These are phyloP conservation scores for Eufriesea mexicana DNA, from an alignment of 1,140 invertebrate genomes.

Conservation along the genomic window DNA sequence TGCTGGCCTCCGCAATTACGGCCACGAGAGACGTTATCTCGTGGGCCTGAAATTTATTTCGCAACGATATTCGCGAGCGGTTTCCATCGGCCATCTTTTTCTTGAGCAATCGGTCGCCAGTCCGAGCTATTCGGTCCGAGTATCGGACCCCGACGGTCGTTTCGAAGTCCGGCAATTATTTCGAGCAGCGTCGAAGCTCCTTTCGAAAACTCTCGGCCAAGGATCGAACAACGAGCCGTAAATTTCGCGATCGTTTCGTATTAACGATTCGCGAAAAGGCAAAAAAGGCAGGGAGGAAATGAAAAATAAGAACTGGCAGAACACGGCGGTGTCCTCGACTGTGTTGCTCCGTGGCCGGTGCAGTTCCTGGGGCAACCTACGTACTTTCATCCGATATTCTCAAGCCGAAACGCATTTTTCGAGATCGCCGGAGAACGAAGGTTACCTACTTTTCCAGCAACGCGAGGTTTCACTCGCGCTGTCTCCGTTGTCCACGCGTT, in stretches of 20 bases:
- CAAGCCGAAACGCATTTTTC: slow-evolving; percentile 48
- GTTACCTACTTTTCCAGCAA: slow-evolving; percentile 54
- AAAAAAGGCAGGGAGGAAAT: too few species aligned
- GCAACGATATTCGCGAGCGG: too few species aligned
- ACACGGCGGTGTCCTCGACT: neutral
- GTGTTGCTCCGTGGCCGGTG: neutral
- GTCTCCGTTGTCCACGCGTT: neutral
- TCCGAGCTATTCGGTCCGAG: neutral
- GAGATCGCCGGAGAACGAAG: slow-evolving; percentile 59
- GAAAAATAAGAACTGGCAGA: neutral
- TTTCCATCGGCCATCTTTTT: too few species aligned
- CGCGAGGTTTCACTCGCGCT: slow-evolving; percentile 42
- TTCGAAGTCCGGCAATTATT: neutral
- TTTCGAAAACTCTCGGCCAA: neutral
- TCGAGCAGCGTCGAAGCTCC: neutral
- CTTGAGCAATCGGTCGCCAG: too few species aligned
- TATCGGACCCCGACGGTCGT: too few species aligned
- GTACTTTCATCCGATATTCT: slow-evolving; percentile 40
- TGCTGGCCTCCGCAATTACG: neutral
- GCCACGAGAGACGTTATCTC: neutral
- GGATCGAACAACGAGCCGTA: neutral
- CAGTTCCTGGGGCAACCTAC: neutral
- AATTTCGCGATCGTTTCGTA: slow-evolving; percentile 4
- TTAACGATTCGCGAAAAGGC: neutral
- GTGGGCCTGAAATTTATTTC: too few species aligned